A percentile compares a stretch with the other conserved stretches of the same genome.
These are phyloP conservation scores for Volucella bombylans DNA, from an alignment of 2,888 invertebrate species.

Conservation along the genomic window DNA sequence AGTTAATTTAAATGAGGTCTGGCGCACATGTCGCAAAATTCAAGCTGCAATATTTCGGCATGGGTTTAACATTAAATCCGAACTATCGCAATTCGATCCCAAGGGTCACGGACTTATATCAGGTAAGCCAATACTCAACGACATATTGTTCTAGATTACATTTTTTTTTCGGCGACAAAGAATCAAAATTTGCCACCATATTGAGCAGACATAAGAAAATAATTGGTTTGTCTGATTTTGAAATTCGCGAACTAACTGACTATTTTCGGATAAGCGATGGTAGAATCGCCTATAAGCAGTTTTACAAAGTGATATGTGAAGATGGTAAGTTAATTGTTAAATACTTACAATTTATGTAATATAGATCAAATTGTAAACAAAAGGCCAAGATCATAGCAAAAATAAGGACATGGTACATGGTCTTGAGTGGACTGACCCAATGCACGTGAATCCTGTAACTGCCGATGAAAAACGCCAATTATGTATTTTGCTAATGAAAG, in stretches of 20 bases:
- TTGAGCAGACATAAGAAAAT: slow-evolving; percentile 86
- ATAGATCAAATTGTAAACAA: background rate
- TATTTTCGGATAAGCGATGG: slow-evolving; percentile 92
- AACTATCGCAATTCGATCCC: slow-evolving; percentile 87
- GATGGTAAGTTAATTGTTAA: slow-evolving; percentile 77
- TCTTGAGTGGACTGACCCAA: slow-evolving; percentile 87
- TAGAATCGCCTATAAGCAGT: slow-evolving; percentile 88
- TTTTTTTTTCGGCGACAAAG: slow-evolving; percentile 80
- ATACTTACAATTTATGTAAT: background rate
- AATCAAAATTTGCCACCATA: slow-evolving; percentile 88
- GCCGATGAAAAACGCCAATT: slow-evolving; percentile 87
- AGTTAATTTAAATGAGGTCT: slow-evolving; percentile 85
- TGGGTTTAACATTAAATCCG: slow-evolving; percentile 88
- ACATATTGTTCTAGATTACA: slow-evolving; percentile 12
- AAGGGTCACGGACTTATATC: slow-evolving; percentile 87
- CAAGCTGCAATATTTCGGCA: slow-evolving; percentile 89
- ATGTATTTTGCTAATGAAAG: slow-evolving; percentile 88
- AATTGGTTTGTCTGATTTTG: slow-evolving; percentile 88
- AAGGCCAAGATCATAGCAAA: slow-evolving; percentile 83
- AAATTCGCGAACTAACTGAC: slow-evolving; percentile 88
- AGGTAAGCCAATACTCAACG: slow-evolving; percentile 80
- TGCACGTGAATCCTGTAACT: slow-evolving; percentile 86
- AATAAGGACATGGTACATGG: slow-evolving; percentile 83
- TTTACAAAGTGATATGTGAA: slow-evolving; percentile 87
- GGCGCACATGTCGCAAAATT: slow-evolving; percentile 92